Base-by-base conservation (phyloP, 2,888 invertebrate genomes). In the Acrocyrtus sp. region DNA sequence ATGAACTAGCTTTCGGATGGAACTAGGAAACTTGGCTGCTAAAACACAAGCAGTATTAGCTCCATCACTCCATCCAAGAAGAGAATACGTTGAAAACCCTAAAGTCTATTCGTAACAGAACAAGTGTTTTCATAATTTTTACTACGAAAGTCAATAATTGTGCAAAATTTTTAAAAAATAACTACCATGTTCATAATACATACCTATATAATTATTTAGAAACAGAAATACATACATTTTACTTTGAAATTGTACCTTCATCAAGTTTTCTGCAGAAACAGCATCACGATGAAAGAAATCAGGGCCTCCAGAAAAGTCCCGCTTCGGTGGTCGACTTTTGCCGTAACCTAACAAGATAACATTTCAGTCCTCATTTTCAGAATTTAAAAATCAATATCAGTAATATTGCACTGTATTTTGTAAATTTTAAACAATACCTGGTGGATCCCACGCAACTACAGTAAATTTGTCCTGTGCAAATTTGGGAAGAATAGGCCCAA, bases 41-140 rank as follows among this genome's bases (percentile, higher is more conserved):
- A 93, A 83, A 29, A 95, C 89, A 76, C 96, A 84, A 17, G 89
- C 90, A 0, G 92, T 89, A 48, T 90, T 91, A 1, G 93, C 96
- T 26, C 96, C 96, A 85, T 94, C 94, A 84, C 94, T 94, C 94
- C 95, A 96, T 0, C 96, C 96, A 67, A 95, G 82, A 10, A 95
- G 81, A 0, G 94, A 94, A 84, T 90, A 94, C 79, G 89, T 89
- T 0, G 87, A 82, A 47, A 90, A 86, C 1, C 89, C 88, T 8
- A 95, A 83, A 50, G 85, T 85, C 88, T 90, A 78, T n/a, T n/a
- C n/a, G n/a, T n/a, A n/a, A n/a, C n/a, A n/a, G n/a, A n/a, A n/a
- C n/a, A n/a, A n/a, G n/a, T n/a, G n/a, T n/a, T n/a, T n/a, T n/a
- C n/a, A n/a, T n/a, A n/a, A n/a, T n/a, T n/a, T n/a, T n/a, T n/a